These are phyloP conservation scores for Protonibea diacanthus DNA, from an alignment of 2,797 vertebrate genomes.

Conservation along the genomic window DNA sequence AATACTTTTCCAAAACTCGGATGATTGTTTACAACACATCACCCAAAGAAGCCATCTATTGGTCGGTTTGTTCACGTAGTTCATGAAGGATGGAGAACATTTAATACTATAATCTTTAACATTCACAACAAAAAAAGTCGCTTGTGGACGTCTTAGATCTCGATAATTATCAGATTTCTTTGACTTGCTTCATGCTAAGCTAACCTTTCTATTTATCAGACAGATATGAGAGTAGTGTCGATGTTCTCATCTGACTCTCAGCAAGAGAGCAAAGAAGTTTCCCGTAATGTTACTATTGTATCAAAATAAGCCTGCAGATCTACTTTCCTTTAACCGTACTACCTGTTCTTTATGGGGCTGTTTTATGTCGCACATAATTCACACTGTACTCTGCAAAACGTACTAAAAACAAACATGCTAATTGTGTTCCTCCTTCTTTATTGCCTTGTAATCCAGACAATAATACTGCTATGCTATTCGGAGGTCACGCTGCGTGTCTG, in stretches of 20 bases:
- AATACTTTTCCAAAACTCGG: no score
- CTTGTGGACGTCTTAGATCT: no score
- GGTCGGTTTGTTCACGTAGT: no score
- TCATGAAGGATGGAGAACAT: no score
- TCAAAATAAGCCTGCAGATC: neutral
- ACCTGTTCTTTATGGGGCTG: no score
- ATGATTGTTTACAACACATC: no score
- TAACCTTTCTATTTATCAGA: no score
- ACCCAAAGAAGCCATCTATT: no score
- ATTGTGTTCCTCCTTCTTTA: neutral
- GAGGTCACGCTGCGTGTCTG: conserved; percentile 52
- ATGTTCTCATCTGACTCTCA: neutral
- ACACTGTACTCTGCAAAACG: neutral
- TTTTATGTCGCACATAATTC: neutral
- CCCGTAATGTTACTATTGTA: neutral
- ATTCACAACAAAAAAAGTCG: no score
- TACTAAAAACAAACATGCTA: neutral
- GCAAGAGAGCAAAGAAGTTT: neutral
- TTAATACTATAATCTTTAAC: no score
- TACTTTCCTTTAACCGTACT: neutral
- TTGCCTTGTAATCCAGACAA: conserved; percentile 19
- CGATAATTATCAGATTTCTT: no score
- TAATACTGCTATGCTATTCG: conserved; percentile 31
- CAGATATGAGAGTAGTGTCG: neutral
- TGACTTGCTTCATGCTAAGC: no score